Conservation (phyloP, 2,113 vertebrate genomes). For the Panurus biarmicus region DNA sequence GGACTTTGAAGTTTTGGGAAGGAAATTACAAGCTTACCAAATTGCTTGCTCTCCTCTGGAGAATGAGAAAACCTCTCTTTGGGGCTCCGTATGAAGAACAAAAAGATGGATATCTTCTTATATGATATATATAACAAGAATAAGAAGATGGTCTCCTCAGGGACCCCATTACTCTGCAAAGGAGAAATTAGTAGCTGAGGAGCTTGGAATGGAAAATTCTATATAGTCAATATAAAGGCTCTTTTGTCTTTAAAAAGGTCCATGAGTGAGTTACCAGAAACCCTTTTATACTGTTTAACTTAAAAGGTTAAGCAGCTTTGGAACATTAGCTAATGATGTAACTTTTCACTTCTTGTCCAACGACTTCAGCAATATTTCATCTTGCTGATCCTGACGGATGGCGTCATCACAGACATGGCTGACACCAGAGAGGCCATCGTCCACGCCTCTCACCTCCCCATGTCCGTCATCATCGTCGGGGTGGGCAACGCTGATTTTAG, state of each 20-base stretch:
- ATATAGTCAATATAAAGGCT: neutral
- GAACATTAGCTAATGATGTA: neutral
- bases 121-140: too few relatives aligned
- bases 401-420: slow-evolving; percentile 97
- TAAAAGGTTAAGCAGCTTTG: neutral
- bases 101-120: neutral
- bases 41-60: neutral
- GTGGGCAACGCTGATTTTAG: slow-evolving; percentile 93
- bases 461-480: slow-evolving; percentile 97
- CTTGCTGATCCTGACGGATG: slow-evolving; percentile 93
- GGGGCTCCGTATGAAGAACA: neutral
- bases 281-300: neutral
- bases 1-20: neutral
- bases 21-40: neutral
- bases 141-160: neutral
- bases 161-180: neutral
- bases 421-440: slow-evolving; percentile 96
- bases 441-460: slow-evolving; percentile 93
- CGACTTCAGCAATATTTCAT: slow-evolving; percentile 92
- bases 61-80: neutral
- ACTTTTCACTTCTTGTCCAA: neutral
- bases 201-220: neutral
- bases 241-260: neutral
- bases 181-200: neutral
- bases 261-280: neutral